Evolutionary conservation across 2,113 vertebrate species (phyloP).

Genomic region (Passer domesticus): DNA sequence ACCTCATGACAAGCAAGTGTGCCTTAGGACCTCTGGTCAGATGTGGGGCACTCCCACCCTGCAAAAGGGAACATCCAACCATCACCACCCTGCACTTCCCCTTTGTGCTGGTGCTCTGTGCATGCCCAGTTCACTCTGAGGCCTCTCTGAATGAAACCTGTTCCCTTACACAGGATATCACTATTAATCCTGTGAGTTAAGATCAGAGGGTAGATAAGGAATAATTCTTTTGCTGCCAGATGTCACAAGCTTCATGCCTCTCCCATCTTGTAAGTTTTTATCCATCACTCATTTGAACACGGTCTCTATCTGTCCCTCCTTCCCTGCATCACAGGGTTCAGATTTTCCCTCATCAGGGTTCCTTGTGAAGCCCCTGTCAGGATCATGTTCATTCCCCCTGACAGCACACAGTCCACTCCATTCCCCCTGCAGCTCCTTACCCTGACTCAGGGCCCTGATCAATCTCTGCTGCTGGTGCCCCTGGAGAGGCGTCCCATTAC

Average conservation of each 20-base stretch:
- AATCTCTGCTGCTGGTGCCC: not conserved
- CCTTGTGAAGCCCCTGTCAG: not conserved
- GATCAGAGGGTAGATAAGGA: not conserved
- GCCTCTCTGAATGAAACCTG: not conserved
- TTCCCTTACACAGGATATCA: not conserved
- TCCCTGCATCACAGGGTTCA: not conserved
- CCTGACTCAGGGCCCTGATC: not conserved
- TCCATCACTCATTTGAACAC: not conserved
- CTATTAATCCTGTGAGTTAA: not conserved
- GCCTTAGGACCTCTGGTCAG: not conserved
- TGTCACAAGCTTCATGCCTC: not conserved
- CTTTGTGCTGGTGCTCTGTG: not conserved
- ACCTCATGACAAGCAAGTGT: not conserved
- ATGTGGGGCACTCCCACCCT: not conserved
- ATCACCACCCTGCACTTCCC: not conserved
- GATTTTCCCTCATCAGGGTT: not conserved
- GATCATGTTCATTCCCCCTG: not conserved
- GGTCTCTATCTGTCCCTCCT: not conserved
- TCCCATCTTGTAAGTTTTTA: not conserved
- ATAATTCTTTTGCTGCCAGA: not conserved
- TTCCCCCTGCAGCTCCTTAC: not conserved
- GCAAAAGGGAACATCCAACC: not conserved
- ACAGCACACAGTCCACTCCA: not conserved
- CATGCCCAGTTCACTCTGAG: not conserved
- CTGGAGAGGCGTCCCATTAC: not conserved